Evolutionary conservation across 2,888 invertebrate genomes (phyloP).

Genomic region (Craniophora ligustri): DNA sequence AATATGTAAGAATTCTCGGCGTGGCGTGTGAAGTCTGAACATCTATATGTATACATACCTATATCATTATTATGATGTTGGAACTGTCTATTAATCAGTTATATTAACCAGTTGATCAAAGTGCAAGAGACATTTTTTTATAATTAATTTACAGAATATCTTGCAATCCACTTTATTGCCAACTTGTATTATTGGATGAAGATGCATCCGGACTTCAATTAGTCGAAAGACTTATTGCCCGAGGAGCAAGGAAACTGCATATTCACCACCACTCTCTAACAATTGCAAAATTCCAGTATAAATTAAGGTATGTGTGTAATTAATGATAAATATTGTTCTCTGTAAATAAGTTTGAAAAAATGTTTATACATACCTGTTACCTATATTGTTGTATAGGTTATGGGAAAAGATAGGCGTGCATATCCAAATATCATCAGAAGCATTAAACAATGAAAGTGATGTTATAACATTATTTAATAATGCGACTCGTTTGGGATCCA

Average conservation of each 20-base stretch:
- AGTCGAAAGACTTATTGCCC: conserved; percentile 59
- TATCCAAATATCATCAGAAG: conserved; percentile 34
- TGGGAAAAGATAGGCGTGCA: conserved; percentile 55
- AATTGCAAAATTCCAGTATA: conserved; percentile 43
- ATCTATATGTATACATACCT: too few relatives aligned
- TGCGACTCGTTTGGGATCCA: conserved; percentile 39
- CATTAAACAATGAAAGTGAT: conserved; percentile 19
- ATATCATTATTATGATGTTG: too few relatives aligned
- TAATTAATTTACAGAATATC: conserved; percentile 41
- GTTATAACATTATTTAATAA: conserved; percentile 45
- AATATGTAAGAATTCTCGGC: too few relatives aligned
- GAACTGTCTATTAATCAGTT: too few relatives aligned
- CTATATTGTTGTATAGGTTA: conserved; percentile 44
- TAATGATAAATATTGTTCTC: background rate
- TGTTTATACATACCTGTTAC: too few relatives aligned
- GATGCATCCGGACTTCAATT: conserved; percentile 58
- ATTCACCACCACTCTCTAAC: conserved; percentile 42
- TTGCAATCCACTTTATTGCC: conserved; percentile 35
- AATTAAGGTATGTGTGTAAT: conserved; percentile 51
- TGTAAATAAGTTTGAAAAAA: too few relatives aligned
- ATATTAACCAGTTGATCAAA: too few relatives aligned
- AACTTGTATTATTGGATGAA: conserved; percentile 60
- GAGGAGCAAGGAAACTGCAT: conserved; percentile 63
- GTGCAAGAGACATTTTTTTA: too few relatives aligned
- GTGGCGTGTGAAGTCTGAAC: too few relatives aligned